These are phyloP conservation scores for Bugulina stolonifera DNA, from an alignment of 2,888 invertebrate genomes.

Conservation along the genomic window DNA sequence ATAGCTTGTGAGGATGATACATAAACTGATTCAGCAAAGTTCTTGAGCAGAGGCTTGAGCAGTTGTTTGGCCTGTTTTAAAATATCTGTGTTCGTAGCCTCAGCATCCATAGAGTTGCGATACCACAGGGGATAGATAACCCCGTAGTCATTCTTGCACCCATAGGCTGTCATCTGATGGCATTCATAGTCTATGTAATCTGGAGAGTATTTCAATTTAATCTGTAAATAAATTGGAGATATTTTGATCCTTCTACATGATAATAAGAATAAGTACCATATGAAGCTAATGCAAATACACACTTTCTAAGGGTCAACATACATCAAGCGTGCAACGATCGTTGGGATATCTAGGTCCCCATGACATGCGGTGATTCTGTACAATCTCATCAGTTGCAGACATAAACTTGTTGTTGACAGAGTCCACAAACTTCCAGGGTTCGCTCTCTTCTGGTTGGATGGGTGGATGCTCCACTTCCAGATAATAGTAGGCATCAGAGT, in stretches of 20 bases:
- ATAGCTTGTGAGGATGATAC: not conserved
- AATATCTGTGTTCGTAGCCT: not conserved
- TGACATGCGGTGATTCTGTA: not conserved
- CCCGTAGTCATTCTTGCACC: conserved; percentile 7
- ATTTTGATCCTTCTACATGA: no score
- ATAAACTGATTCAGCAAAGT: conserved; percentile 2
- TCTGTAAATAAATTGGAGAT: not conserved
- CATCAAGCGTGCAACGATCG: no score
- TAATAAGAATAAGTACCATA: no score
- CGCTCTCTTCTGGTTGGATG: not conserved
- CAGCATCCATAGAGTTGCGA: not conserved
- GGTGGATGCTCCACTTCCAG: not conserved
- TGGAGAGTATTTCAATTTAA: not conserved
- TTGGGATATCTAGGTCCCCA: conserved; percentile 9
- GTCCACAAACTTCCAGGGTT: not conserved
- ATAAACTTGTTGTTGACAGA: not conserved
- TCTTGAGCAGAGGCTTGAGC: not conserved
- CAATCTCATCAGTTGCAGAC: not conserved
- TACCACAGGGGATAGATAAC: conserved; percentile 15
- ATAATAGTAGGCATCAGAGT: not conserved
- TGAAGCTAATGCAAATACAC: no score
- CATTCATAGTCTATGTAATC: not conserved
- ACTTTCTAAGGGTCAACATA: no score
- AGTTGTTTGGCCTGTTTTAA: not conserved
- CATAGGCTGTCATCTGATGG: not conserved